phyloP scores from a whole-genome alignment of 2,888 invertebrate genomes.

The Ametastegia equiseti region DNA sequence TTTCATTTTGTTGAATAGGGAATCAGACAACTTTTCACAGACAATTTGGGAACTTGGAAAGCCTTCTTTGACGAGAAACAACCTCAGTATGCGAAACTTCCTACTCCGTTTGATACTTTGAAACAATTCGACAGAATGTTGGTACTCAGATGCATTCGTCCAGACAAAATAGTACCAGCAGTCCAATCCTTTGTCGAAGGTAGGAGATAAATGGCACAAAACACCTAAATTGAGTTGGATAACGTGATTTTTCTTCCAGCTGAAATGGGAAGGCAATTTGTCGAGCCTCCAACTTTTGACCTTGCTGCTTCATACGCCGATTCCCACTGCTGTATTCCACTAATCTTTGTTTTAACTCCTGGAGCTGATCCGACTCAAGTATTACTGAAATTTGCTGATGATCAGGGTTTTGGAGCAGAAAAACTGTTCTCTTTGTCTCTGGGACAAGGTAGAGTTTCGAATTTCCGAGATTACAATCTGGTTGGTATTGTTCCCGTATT shows the following conservation, averaged over 20 bases:
- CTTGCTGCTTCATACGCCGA: conserved; percentile 89
- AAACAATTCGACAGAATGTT: conserved; percentile 86
- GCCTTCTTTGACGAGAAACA: conserved; percentile 84
- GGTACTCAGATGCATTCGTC: conserved; percentile 88
- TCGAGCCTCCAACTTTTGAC: conserved; percentile 95
- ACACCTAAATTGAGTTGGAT: too few relatives aligned
- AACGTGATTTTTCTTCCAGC: conserved; percentile 72
- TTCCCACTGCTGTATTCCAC: conserved; percentile 91
- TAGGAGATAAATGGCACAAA: conserved; percentile 66
- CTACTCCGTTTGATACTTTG: conserved; percentile 84
- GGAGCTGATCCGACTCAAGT: conserved; percentile 96
- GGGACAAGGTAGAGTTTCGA: conserved; percentile 82
- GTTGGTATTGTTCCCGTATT: background rate
- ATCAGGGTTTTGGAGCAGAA: conserved; percentile 89
- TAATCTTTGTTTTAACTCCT: conserved; percentile 94
- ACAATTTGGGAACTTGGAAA: conserved; percentile 83
- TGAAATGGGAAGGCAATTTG: conserved; percentile 87
- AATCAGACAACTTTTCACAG: conserved; percentile 82
- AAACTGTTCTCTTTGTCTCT: conserved; percentile 90
- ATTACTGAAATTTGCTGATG: conserved; percentile 93
- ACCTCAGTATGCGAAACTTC: conserved; percentile 85
- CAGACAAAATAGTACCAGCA: conserved; percentile 92
- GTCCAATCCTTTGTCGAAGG: conserved; percentile 85
- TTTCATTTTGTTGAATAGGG: conserved; percentile 73
- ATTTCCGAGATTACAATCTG: background rate